Evolutionary conservation across 1,140 invertebrate genomes (phyloP).

Genomic region (Solen grandis): DNA sequence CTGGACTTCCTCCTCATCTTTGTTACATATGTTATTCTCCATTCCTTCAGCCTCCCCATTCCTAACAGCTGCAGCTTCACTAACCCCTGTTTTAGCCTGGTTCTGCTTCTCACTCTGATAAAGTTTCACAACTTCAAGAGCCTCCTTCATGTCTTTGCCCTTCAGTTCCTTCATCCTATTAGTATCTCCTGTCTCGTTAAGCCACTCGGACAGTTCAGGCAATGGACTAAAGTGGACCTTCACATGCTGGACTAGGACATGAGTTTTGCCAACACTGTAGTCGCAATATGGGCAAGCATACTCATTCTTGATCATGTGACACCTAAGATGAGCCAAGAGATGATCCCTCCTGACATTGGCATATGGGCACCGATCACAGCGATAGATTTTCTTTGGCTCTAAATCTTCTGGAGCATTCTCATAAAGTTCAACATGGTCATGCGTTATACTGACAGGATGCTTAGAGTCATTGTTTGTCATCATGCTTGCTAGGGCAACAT

Average conservation of each 20-base stretch:
- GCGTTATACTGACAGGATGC: constrained; percentile 72
- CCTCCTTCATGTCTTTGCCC: constrained; percentile 71
- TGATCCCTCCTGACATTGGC: constrained; percentile 87
- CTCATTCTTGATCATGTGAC: constrained; percentile 85
- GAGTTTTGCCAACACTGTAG: constrained; percentile 89
- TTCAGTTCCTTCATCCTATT: constrained; percentile 70
- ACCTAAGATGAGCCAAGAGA: constrained; percentile 88
- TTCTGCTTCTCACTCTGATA: constrained; percentile 54
- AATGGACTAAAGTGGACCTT: constrained; percentile 87
- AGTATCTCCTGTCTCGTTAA: constrained; percentile 73
- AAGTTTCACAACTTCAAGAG: constrained; percentile 70
- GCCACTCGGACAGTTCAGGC: constrained; percentile 76
- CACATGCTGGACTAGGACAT: constrained; percentile 90
- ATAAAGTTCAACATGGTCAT: constrained; percentile 77
- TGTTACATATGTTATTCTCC: too few relatives aligned
- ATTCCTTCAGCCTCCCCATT: constrained; percentile 2
- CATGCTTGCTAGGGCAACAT: constrained; percentile 76
- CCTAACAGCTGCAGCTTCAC: not conserved
- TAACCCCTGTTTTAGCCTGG: constrained; percentile 28
- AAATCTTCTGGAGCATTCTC: constrained; percentile 73
- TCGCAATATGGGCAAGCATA: constrained; percentile 91
- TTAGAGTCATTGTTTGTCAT: constrained; percentile 70
- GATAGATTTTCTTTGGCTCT: constrained; percentile 81
- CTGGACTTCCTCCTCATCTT: not conserved
- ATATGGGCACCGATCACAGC: constrained; percentile 90